Percentiles rank a stretch among this genome's conserved stretches.
Conservation (phyloP, 2,113 vertebrate species). For the Tympanuchus pallidicinctus region DNA sequence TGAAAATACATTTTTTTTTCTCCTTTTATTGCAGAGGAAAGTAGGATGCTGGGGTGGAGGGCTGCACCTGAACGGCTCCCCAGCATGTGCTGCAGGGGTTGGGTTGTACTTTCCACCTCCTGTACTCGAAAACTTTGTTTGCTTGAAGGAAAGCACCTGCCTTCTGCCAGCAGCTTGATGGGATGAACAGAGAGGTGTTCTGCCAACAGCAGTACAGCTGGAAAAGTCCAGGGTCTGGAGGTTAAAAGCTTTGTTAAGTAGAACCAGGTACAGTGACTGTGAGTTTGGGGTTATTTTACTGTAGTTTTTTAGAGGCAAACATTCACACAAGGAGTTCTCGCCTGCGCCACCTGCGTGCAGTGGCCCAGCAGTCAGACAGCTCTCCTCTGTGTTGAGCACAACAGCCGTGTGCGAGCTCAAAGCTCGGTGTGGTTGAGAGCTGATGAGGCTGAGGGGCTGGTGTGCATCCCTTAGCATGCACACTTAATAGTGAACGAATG, state of each 20-base stretch:
- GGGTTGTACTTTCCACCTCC: neutral
- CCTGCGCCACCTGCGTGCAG: neutral
- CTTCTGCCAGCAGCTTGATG: neutral
- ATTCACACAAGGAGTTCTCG: neutral
- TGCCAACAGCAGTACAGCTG: constrained; percentile 61
- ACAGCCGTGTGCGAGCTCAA: neutral
- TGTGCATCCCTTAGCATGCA: neutral
- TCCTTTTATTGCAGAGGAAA: neutral
- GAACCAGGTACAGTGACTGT: constrained; percentile 34
- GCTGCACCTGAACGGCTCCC: constrained; percentile 31
- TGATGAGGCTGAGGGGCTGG: neutral
- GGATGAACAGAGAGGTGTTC: constrained; percentile 1
- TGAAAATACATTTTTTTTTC: neutral
- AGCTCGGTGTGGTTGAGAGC: neutral
- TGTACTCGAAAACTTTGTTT: neutral
- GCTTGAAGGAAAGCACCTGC: constrained; percentile 56
- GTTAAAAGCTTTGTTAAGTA: constrained; percentile 63
- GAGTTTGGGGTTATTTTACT: constrained; percentile 42
- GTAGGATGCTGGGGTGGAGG: neutral
- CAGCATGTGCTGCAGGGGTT: neutral
- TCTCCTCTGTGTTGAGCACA: neutral
- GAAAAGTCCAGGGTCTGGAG: constrained; percentile 41
- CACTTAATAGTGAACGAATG: neutral
- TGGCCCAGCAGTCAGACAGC: neutral
- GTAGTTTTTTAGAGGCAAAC: constrained; percentile 58